phyloP scores from a whole-genome alignment of 2,113 vertebrate genomes.

The Promerops cafer region DNA sequence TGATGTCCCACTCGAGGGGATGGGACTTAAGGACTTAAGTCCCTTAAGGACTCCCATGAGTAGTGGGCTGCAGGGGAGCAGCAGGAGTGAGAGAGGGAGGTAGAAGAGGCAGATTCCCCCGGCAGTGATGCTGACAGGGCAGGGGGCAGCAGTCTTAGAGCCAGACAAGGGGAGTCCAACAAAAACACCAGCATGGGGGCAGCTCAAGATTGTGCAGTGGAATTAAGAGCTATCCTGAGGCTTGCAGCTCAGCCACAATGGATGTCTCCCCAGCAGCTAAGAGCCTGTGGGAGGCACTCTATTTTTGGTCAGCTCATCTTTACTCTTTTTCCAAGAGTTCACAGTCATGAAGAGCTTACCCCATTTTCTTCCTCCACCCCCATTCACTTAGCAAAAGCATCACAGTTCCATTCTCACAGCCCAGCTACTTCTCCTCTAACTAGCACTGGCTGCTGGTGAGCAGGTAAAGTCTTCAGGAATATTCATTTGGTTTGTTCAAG shows the following conservation, averaged over 20 bases:
- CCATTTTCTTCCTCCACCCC: not conserved
- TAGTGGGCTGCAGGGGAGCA: not conserved
- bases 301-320: not conserved
- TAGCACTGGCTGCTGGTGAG: not conserved
- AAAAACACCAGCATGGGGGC: accelerated
- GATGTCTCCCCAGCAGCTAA: not conserved
- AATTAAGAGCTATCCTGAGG: not conserved
- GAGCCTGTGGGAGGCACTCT: not conserved
- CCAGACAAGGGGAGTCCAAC: not conserved
- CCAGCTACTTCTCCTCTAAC: not conserved
- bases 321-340: not conserved
- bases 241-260: not conserved
- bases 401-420: not conserved
- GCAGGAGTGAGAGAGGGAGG: not conserved
- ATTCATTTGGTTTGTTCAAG: not conserved
- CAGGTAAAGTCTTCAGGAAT: not conserved
- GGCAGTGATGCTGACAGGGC: not conserved
- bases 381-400: not conserved
- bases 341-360: not conserved
- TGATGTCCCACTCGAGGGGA: not conserved
- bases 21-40: no score
- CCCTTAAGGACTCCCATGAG: accelerated
- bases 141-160: not conserved
- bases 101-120: not conserved
- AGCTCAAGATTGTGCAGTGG: not conserved